These are phyloP conservation scores for Tiaroga cobitis DNA, from an alignment of 2,797 vertebrate species.

Conservation along the genomic window DNA sequence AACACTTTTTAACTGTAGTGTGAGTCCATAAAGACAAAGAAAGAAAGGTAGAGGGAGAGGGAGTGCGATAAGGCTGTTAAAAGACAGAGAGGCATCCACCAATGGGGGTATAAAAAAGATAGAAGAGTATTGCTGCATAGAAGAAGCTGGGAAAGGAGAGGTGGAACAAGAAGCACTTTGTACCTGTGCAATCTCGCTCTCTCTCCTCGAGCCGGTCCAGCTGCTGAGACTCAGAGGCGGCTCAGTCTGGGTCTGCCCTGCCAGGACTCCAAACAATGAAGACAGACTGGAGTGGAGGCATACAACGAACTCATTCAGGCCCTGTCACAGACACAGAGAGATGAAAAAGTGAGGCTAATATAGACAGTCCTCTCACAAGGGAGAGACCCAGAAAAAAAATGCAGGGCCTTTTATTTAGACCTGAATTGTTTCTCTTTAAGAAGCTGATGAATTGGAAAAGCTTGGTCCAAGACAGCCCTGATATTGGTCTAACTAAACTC, in stretches of 20 bases:
- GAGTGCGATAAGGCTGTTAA: conserved; percentile 41
- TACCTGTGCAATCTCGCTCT: conserved; percentile 46
- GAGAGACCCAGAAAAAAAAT: conserved; percentile 14
- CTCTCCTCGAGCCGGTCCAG: conserved; percentile 45
- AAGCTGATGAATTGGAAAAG: conserved; percentile 32
- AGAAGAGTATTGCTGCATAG: conserved; percentile 40
- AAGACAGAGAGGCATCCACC: conserved; percentile 40
- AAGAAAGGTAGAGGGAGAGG: conserved; percentile 28
- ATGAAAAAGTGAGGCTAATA: conserved; percentile 56
- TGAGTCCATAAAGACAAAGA: conserved; percentile 41
- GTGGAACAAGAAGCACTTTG: conserved; percentile 62
- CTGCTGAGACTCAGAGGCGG: conserved; percentile 45
- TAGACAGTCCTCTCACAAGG: conserved; percentile 46
- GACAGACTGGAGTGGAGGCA: conserved; percentile 52
- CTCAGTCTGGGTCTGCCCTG: conserved; percentile 54
- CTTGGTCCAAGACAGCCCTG: conserved; percentile 22
- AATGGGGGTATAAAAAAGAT: conserved; percentile 18
- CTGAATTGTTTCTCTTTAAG: conserved; percentile 35
- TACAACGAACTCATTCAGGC: conserved; percentile 61
- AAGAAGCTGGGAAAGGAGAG: conserved; percentile 43
- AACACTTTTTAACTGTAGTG: conserved; percentile 55
- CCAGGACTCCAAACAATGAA: conserved; percentile 58
- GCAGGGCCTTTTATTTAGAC: conserved; percentile 20
- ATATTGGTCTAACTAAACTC: conserved; percentile 12
- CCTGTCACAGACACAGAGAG: conserved; percentile 55